These are phyloP conservation scores for Dreissena rostriformis DNA, from an alignment of 1,140 invertebrate species.

Conservation along the genomic window DNA sequence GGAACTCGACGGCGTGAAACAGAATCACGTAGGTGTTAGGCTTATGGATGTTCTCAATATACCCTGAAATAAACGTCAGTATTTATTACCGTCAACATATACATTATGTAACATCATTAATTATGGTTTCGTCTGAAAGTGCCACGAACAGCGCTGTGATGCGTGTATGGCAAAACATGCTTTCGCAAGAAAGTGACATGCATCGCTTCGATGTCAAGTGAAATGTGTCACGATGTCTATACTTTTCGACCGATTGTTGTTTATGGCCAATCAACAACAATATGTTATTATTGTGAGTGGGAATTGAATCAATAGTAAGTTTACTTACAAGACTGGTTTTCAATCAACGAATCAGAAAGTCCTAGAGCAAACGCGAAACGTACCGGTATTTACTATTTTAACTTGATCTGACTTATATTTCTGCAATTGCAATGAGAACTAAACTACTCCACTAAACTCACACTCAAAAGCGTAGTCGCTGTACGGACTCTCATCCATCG, in stretches of 20 bases:
- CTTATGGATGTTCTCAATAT: conserved; percentile 28
- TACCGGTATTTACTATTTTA: no score
- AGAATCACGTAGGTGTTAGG: conserved; percentile 36
- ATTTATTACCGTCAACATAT: not conserved
- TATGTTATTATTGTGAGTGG: no score
- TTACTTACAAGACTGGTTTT: no score
- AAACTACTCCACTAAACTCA: not conserved
- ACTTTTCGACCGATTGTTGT: no score
- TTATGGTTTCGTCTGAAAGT: not conserved
- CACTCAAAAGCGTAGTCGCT: conserved; percentile 49
- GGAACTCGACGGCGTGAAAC: conserved; percentile 33
- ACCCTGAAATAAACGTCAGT: conserved; percentile 28
- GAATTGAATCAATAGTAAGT: no score
- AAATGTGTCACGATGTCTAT: not conserved
- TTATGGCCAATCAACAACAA: no score
- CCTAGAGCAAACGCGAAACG: not conserved
- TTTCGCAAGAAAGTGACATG: not conserved
- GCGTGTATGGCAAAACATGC: not conserved
- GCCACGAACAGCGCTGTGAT: no score
- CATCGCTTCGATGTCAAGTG: not conserved
- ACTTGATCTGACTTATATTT: no score
- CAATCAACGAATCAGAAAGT: not conserved
- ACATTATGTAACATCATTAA: not conserved
- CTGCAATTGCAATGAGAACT: no score
- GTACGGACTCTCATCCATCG: conserved; percentile 48